Percentiles rank a stretch among this genome's conserved stretches.
phyloP scores from a whole-genome alignment of 2,797 vertebrate genomes.

The Lacerta bilineata region DNA sequence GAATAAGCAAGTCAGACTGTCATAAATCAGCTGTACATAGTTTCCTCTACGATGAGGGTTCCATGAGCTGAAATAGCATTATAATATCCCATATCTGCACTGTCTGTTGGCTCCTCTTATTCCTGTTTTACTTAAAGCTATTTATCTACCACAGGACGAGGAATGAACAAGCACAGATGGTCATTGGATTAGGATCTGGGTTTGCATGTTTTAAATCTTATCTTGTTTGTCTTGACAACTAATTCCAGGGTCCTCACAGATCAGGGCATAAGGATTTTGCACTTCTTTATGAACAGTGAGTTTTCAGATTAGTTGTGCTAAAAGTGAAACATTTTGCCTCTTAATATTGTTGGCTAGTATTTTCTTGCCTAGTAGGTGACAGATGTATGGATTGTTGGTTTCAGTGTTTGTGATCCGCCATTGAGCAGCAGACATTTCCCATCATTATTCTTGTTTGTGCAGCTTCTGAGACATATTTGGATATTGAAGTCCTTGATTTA shows the following conservation, averaged over 20 bases:
- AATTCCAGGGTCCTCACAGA: neutral
- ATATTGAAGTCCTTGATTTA: conserved; percentile 76
- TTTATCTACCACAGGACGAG: too few species aligned
- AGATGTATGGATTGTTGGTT: conserved; percentile 71
- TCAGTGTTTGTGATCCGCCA: conserved; percentile 68
- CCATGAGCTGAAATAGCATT: too few species aligned
- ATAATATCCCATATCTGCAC: too few species aligned
- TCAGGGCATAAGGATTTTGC: conserved; percentile 55
- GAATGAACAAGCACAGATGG: too few species aligned
- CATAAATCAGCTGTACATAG: too few species aligned
- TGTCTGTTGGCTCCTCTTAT: too few species aligned
- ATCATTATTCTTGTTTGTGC: conserved; percentile 75
- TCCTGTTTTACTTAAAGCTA: too few species aligned
- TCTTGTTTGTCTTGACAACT: neutral
- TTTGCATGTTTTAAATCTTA: neutral
- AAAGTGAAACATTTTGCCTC: conserved; percentile 42
- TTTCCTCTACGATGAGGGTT: too few species aligned
- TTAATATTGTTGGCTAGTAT: conserved; percentile 66
- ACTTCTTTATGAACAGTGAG: conserved; percentile 55
- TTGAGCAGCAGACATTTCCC: conserved; percentile 72
- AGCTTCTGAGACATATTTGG: conserved; percentile 72
- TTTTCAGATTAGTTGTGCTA: conserved; percentile 65
- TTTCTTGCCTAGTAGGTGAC: conserved; percentile 54
- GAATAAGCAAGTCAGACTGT: too few species aligned
- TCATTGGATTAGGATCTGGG: too few species aligned